A percentile compares a stretch with the other conserved stretches of the same genome.
Evolutionary conservation across 2,888 invertebrate species (phyloP).

Genomic region (Habroteleia sp.): DNA sequence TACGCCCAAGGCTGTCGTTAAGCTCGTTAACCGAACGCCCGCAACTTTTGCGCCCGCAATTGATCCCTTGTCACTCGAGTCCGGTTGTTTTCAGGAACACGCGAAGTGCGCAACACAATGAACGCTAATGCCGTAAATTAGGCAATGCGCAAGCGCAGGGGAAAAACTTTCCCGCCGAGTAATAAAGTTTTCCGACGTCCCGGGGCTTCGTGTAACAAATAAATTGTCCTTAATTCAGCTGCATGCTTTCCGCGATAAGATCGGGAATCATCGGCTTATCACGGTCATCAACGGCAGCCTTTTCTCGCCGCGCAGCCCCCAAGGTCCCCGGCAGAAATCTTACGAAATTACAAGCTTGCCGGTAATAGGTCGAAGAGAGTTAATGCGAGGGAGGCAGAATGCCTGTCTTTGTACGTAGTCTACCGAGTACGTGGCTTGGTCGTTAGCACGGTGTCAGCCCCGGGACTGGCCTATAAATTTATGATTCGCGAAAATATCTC

Average conservation of each 20-base stretch:
- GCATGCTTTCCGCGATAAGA: slow-evolving; percentile 46
- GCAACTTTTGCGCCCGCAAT: slow-evolving; percentile 35
- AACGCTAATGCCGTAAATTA: slow-evolving; percentile 39
- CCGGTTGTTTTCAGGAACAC: slow-evolving; percentile 6
- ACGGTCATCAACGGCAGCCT: slow-evolving; percentile 57
- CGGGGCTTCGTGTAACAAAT: slow-evolving; percentile 38
- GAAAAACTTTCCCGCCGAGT: slow-evolving; percentile 30
- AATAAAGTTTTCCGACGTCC: slow-evolving; percentile 54
- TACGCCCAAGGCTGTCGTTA: slow-evolving; percentile 41
- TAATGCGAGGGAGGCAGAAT: slow-evolving; percentile 58
- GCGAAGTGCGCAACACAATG: slow-evolving; percentile 20
- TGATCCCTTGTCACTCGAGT: slow-evolving; percentile 41
- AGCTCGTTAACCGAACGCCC: slow-evolving; percentile 54
- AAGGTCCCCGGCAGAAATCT: slow-evolving; percentile 62
- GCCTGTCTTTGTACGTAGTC: slow-evolving; percentile 65
- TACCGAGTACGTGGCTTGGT: slow-evolving; percentile 53
- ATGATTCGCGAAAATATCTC: slow-evolving; percentile 74
- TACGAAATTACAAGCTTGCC: slow-evolving; percentile 71
- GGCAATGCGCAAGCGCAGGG: slow-evolving; percentile 5
- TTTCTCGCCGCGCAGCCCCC: slow-evolving; percentile 54
- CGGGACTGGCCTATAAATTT: slow-evolving; percentile 74
- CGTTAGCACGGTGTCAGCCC: slow-evolving; percentile 71
- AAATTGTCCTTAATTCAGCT: slow-evolving; percentile 55
- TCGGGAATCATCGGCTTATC: slow-evolving; percentile 61
- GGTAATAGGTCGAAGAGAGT: slow-evolving; percentile 69